phyloP scores from a whole-genome alignment of 2,888 invertebrate species.

The Eupelmus urozonus region DNA sequence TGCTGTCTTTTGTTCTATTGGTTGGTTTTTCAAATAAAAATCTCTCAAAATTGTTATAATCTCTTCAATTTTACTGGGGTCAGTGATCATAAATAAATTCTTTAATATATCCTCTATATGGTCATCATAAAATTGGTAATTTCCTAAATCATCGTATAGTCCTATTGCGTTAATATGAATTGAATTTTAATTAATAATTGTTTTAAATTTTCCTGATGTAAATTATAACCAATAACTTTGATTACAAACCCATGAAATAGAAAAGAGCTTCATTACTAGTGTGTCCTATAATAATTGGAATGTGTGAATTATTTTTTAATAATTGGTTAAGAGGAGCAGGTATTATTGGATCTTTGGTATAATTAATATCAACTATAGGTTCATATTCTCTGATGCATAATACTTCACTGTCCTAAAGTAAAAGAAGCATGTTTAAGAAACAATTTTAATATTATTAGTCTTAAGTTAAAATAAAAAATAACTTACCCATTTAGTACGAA shows the following conservation, averaged over 20 bases:
- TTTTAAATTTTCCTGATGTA: neutral
- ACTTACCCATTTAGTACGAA: no score
- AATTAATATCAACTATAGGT: slow-evolving; percentile 19
- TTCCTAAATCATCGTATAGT: slow-evolving; percentile 3
- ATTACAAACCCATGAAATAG: slow-evolving; percentile 1
- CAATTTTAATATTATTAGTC: no score
- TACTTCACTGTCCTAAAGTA: neutral
- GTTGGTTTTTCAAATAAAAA: slow-evolving; percentile 78
- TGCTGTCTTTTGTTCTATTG: slow-evolving; percentile 65
- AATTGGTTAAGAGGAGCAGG: slow-evolving; percentile 2
- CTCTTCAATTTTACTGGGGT: slow-evolving; percentile 66
- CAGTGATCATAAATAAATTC: slow-evolving; percentile 70
- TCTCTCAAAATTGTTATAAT: slow-evolving; percentile 74
- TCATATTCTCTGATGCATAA: neutral
- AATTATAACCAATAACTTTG: neutral
- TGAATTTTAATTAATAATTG: no score
- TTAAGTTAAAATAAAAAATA: no score
- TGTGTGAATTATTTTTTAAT: slow-evolving; percentile 18
- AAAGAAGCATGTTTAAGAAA: no score
- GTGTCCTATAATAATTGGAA: slow-evolving; percentile 41
- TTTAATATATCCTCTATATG: slow-evolving; percentile 75
- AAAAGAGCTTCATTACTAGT: slow-evolving; percentile 24
- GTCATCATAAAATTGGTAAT: slow-evolving; percentile 61
- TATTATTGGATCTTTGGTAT: slow-evolving; percentile 11
- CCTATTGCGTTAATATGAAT: no score